These are phyloP conservation scores for Nasonia oneida DNA, from an alignment of 2,888 invertebrate genomes.

Conservation along the genomic window DNA sequence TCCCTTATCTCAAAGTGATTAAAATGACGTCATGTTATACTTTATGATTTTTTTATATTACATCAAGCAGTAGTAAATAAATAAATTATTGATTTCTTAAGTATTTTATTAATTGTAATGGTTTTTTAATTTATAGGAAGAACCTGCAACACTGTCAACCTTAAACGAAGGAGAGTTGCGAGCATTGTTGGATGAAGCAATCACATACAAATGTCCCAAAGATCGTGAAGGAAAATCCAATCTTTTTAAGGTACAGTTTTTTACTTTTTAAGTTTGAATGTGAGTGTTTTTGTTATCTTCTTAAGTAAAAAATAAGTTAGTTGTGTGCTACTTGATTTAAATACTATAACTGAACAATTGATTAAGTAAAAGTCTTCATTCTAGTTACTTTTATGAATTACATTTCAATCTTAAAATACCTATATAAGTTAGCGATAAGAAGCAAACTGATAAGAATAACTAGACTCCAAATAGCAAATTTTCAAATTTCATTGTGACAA, in stretches of 20 bases:
- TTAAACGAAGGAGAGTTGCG: slow-evolving; percentile 89
- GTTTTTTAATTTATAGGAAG: slow-evolving; percentile 71
- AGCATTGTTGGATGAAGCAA: slow-evolving; percentile 90
- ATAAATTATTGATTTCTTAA: slow-evolving; percentile 29
- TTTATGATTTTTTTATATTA: slow-evolving; percentile 39
- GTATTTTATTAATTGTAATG: slow-evolving; percentile 11
- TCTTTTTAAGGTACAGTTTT: slow-evolving; percentile 85
- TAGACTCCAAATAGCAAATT: background rate
- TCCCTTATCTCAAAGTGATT: slow-evolving; percentile 56
- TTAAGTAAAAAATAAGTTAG: slow-evolving; percentile 16
- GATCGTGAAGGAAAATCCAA: slow-evolving; percentile 92
- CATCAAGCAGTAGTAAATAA: slow-evolving; percentile 31
- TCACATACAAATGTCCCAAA: slow-evolving; percentile 91
- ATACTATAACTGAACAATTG: slow-evolving; percentile 11
- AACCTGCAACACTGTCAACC: slow-evolving; percentile 79
- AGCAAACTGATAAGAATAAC: too few relatives aligned
- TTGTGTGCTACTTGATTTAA: slow-evolving; percentile 10
- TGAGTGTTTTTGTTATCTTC: slow-evolving; percentile 42
- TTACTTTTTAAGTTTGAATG: slow-evolving; percentile 29
- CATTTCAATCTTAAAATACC: too few relatives aligned
- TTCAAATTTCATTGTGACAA: background rate
- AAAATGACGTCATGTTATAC: slow-evolving; percentile 45
- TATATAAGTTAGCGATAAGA: too few relatives aligned
- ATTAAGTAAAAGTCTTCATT: slow-evolving; percentile 16
- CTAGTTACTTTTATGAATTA: slow-evolving; percentile 13